Base-by-base conservation (phyloP, 2,888 invertebrate species). In the Phalangium opilio region DNA sequence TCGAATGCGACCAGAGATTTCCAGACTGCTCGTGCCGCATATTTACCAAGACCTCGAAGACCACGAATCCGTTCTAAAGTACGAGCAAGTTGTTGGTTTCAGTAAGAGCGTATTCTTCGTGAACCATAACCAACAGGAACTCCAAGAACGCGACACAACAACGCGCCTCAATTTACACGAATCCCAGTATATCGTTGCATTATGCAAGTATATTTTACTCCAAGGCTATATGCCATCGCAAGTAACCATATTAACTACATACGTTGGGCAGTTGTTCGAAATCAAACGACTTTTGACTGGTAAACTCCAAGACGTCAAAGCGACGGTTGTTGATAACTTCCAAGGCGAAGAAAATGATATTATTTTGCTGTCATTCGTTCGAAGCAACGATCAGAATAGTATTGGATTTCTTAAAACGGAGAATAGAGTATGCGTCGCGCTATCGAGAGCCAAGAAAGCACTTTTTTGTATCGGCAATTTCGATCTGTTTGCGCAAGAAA, bases 281-380 rank as follows among this genome's bases (percentile, higher is more conserved):
- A 20, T 50, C 2, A 50, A 43, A 18, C 27, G 27, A 7, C 27
- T 27, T 8, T 7, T 27, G 27, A 27, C 27, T 7, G 27, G 8
- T 7, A 27, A 4, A 27, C 5, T 27, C 5, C 5, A 4, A 4
- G 27, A 27, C 8, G 2, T 15, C 7, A 18, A 17, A 17, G 39
- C 40, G 27, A 7, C 21, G 3, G 15, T 39, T 10, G 77, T 84
- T 1, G 84, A 85, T 62, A 83, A 81, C 61, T 85, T 75, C 59
- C 85, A 85, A 68, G 84, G 85, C 0, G 78, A 83, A 60, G 84
- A 83, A 69, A 78, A 75, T 60, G 76, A 77, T 61, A 81, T 85
- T 59, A 77, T 85, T 44, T 70, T 86, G 54, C 65, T 86, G 50
- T 83, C 84, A 0, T 64, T 86, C 12, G 85, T 86, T 0, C 73